Conservation (phyloP, 2,113 vertebrate species). For the Odontophorus gujanensis region DNA sequence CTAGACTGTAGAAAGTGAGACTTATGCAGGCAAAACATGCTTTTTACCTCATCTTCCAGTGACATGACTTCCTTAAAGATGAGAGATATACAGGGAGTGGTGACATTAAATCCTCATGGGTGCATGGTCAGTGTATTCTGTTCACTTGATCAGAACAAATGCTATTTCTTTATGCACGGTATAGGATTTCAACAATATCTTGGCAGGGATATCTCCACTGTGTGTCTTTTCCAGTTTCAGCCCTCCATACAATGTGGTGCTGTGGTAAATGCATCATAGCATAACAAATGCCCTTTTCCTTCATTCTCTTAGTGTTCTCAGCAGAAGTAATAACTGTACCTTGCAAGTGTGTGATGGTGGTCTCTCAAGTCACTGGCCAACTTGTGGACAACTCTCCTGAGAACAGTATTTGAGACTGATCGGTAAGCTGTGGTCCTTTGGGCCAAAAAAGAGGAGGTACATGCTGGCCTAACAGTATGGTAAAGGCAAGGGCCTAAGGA, state of each 20-base stretch:
- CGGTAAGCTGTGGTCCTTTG: neutral
- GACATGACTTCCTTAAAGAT: neutral
- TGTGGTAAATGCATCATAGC: neutral
- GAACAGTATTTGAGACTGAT: neutral
- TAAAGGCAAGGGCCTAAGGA: neutral
- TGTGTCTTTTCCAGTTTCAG: neutral
- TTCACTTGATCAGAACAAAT: neutral
- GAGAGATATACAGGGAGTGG: neutral
- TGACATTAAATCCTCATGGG: neutral
- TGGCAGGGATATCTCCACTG: neutral
- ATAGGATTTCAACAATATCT: neutral
- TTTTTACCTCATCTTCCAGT: neutral
- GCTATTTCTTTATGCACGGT: neutral
- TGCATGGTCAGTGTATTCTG: neutral
- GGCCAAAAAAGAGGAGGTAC: accelerated
- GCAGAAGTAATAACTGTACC: neutral
- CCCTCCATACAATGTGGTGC: neutral
- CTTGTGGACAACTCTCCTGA: neutral
- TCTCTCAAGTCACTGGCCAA: neutral
- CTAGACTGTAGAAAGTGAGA: neutral
- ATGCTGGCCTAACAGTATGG: neutral
- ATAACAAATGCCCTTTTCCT: neutral
- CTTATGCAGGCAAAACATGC: neutral
- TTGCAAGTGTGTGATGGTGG: neutral
- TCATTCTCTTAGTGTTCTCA: accelerated